A percentile compares a stretch with the other conserved stretches of the same genome.
Evolutionary conservation across 2,888 invertebrate species (phyloP).

Genomic region (Hetaerina titia): DNA sequence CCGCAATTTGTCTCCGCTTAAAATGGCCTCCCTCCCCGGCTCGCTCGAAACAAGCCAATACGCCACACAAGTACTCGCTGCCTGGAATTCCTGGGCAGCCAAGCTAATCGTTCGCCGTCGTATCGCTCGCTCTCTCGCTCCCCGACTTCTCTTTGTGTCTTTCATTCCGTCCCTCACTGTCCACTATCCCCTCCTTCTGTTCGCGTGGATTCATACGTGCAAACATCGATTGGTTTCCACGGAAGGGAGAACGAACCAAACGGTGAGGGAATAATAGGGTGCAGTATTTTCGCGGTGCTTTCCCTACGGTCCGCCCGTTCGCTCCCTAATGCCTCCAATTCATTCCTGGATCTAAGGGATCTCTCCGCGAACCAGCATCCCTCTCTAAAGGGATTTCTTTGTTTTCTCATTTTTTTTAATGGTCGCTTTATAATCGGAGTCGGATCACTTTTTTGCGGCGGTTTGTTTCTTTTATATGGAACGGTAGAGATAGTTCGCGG

Average conservation of each 20-base stretch:
- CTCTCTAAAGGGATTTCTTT: too few species aligned
- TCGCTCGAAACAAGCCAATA: neutral
- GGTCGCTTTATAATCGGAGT: neutral
- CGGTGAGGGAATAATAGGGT: neutral
- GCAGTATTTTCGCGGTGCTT: neutral
- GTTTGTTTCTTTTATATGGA: neutral
- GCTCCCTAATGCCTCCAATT: neutral
- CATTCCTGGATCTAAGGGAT: neutral
- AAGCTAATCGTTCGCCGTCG: neutral
- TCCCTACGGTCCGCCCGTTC: neutral
- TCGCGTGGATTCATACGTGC: neutral
- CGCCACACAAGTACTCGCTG: neutral
- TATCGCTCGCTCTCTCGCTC: neutral
- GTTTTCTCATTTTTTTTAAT: too few species aligned
- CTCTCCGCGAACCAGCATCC: neutral
- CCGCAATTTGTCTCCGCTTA: neutral
- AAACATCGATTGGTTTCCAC: slow-evolving; percentile 14
- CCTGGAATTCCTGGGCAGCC: slow-evolving; percentile 34
- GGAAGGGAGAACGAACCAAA: neutral
- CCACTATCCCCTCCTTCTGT: neutral
- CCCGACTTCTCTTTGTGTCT: neutral
- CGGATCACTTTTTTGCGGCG: neutral
- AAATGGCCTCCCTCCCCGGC: neutral
- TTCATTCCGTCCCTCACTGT: neutral
- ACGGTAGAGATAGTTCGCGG: neutral